Evolutionary conservation across 1,140 invertebrate species (phyloP).

Genomic region (Brachionus sp.): DNA sequence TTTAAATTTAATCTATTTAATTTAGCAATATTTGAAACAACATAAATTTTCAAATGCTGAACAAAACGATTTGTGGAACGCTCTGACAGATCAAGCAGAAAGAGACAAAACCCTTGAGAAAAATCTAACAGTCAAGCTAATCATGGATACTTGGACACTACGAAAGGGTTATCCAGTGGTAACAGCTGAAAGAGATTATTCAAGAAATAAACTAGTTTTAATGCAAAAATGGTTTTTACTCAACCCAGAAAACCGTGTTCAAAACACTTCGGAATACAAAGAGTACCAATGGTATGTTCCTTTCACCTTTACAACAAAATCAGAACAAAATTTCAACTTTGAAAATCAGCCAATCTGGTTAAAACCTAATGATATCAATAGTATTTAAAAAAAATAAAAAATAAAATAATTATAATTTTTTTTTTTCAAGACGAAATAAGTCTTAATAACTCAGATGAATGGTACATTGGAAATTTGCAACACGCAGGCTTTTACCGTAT

Average conservation of each 20-base stretch:
- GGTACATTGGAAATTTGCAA: constrained; percentile 77
- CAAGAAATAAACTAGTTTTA: constrained; percentile 65
- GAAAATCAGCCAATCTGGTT: constrained; percentile 50
- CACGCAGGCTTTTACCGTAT: constrained; percentile 81
- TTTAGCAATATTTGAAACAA: constrained; percentile 50
- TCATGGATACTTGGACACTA: constrained; percentile 59
- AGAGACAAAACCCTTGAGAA: constrained; percentile 61
- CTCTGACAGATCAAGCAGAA: constrained; percentile 61
- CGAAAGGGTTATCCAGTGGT: constrained; percentile 57
- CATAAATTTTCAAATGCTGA: constrained; percentile 54
- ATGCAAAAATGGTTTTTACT: constrained; percentile 64
- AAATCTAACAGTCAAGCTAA: constrained; percentile 64
- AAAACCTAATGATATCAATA: constrained; percentile 56
- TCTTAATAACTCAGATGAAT: constrained; percentile 49
- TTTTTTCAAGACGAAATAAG: constrained; percentile 75
- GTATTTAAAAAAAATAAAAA: constrained; percentile 46
- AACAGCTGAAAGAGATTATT: constrained; percentile 45
- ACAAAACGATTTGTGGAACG: constrained; percentile 59
- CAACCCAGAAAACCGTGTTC: not conserved
- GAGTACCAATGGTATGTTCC: constrained; percentile 48
- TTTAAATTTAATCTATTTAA: not conserved
- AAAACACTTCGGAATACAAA: constrained; percentile 7
- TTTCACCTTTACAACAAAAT: constrained; percentile 48
- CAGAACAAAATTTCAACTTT: constrained; percentile 44
- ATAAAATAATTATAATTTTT: no score